Conservation (phyloP, 2,888 invertebrate genomes). For the Geophilus truncorum region DNA sequence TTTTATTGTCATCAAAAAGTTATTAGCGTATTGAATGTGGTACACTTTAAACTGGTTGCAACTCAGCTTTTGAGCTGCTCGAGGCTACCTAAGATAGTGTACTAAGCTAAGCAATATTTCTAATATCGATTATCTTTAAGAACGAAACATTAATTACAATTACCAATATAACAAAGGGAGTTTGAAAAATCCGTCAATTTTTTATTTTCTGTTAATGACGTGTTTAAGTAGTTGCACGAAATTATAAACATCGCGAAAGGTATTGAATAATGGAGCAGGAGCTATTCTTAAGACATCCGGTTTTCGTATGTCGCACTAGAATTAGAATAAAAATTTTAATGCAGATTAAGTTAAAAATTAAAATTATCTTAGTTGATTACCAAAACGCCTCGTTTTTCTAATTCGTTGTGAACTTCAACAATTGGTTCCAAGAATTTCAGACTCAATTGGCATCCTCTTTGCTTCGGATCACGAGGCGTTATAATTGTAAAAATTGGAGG, state of each 20-base stretch:
- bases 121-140: too few relatives aligned
- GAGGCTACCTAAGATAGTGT: too few relatives aligned
- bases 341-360: background rate
- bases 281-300: conserved; percentile 54
- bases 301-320: conserved; percentile 53
- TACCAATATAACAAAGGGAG: background rate
- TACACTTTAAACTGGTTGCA: too few relatives aligned
- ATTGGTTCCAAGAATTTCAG: conserved; percentile 51
- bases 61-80: too few relatives aligned
- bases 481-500: conserved; percentile 47
- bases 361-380: conserved; percentile 46
- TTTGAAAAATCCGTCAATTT: background rate
- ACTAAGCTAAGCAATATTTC: too few relatives aligned
- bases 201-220: conserved; percentile 18
- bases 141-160: too few relatives aligned
- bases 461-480: conserved; percentile 53
- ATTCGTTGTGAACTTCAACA: conserved; percentile 48
- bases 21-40: too few relatives aligned
- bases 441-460: conserved; percentile 55
- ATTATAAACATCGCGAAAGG: conserved; percentile 51
- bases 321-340: background rate
- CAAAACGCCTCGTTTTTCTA: conserved; percentile 53
- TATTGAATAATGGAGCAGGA: conserved; percentile 55
- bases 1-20: too few relatives aligned
- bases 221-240: conserved; percentile 45